Evolutionary conservation across 2,797 vertebrate genomes (phyloP), one percentile per base, ranked within the genome.

Genomic region (Vultur gryphus): DNA sequence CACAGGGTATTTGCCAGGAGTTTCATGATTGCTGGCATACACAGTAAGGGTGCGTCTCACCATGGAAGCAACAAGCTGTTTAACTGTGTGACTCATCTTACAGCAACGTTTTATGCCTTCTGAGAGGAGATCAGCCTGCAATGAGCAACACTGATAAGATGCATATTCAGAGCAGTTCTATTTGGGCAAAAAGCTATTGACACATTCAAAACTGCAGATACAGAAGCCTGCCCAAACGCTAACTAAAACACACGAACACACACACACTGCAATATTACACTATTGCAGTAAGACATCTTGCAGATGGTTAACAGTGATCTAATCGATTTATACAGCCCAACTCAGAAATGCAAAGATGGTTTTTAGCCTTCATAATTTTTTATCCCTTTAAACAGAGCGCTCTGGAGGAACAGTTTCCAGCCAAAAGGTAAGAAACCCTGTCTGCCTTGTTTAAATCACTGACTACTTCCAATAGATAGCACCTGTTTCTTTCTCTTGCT

Each of bases 31-130:
- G 11, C 93, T 84, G 96, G 94, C 91, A 71, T 8, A 48, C 91
- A 67, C 91, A 37, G 64, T 2, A 12, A 95, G 94, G 96, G 96
- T 37, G 91, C 54, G 88, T 96, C 97, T 95, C 95, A 92, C 87
- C 93, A 70, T 37, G 54, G 96, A 95, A 93, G 96, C 97, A 97
- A 96, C 84, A 90, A 96, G 96, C 95, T 96, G 96, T 76, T 76
- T 82, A 94, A 97, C 73, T 18, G 84, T 0, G 87, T 97, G 97
- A 97, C 96, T 98, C 98, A 98, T 92, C 91, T 89, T 66, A 69
- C 55, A 97, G 97, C 97, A 94, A 97, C 91, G 84, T 87, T 93
- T 93, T 82, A 84, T 88, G 97, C 94, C 95, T 96, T 91, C 97
- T n/a, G 90, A 96, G 91, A 91, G 96, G 65, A 97, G 95, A 90